Percentiles rank a stretch among this genome's conserved stretches.
phyloP scores from a whole-genome alignment of 2,113 vertebrate genomes.

The Copsychus sechellarum region DNA sequence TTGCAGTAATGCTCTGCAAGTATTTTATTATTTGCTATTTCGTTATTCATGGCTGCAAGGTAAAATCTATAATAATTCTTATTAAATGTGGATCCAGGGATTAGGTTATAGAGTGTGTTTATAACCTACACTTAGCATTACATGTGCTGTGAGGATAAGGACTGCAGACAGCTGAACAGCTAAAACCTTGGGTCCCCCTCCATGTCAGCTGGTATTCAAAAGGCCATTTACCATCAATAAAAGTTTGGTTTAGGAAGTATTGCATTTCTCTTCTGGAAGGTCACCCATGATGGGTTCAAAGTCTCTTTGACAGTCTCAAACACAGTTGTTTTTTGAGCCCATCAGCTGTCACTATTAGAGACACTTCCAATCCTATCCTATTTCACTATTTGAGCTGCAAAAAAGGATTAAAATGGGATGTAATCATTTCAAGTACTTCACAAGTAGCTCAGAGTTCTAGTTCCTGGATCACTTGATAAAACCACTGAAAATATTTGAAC shows the following conservation, averaged over 20 bases:
- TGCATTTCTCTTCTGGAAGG: background rate
- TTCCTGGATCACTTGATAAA: background rate
- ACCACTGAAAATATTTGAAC: slow-evolving; percentile 39
- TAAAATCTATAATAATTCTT: background rate
- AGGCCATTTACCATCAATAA: background rate
- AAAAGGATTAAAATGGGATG: slow-evolving; percentile 20
- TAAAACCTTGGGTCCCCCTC: background rate
- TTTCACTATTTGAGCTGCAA: background rate
- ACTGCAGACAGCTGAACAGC: background rate
- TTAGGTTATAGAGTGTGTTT: background rate
- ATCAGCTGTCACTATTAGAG: background rate
- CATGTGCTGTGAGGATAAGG: background rate
- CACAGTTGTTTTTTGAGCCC: background rate
- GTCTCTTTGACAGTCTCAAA: background rate
- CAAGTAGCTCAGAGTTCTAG: slow-evolving; percentile 12
- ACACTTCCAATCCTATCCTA: background rate
- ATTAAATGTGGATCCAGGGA: background rate
- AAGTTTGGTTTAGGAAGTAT: background rate
- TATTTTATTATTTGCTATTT: background rate
- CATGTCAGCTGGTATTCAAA: background rate
- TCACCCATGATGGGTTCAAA: background rate
- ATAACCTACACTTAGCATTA: background rate
- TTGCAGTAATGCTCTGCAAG: background rate
- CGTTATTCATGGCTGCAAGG: background rate
- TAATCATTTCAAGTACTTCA: slow-evolving; percentile 16